These are phyloP conservation scores for Azorinus chamasolen DNA, from an alignment of 2,888 invertebrate genomes.

Conservation along the genomic window DNA sequence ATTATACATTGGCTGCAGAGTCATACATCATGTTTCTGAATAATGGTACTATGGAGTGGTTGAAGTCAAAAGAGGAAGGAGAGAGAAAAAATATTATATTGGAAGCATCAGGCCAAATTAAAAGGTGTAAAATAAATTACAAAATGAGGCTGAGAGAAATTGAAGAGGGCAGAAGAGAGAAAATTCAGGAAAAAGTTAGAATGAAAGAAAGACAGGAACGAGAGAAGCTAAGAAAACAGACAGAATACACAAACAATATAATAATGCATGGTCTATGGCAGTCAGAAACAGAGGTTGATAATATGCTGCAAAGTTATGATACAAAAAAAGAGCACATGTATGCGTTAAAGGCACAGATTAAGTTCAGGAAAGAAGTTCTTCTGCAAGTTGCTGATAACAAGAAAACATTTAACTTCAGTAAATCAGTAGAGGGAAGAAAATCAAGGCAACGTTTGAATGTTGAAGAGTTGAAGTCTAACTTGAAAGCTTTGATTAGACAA, in stretches of 20 bases:
- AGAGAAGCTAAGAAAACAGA: conserved; percentile 30
- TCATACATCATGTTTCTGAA: conserved; percentile 52
- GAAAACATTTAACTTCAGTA: conserved; percentile 8
- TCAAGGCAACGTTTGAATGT: conserved; percentile 7
- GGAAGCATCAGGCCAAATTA: conserved; percentile 33
- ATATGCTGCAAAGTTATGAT: conserved; percentile 36
- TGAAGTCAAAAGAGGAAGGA: conserved; percentile 20
- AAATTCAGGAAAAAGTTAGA: conserved; percentile 27
- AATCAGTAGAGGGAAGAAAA: conserved; percentile 22
- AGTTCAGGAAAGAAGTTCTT: conserved; percentile 39
- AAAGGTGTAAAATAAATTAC: conserved; percentile 30
- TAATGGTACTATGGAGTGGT: conserved; percentile 42
- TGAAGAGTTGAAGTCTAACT: conserved; percentile 22
- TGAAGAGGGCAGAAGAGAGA: conserved; percentile 20
- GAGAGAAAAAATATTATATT: conserved; percentile 28
- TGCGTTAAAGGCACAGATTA: conserved; percentile 42
- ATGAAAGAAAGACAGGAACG: conserved; percentile 25
- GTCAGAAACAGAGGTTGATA: conserved; percentile 29
- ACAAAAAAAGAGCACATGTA: conserved; percentile 24
- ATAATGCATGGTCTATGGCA: conserved; percentile 43
- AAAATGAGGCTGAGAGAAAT: conserved; percentile 31
- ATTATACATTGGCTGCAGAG: conserved; percentile 43
- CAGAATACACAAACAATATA: conserved; percentile 30
- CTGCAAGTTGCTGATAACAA: conserved; percentile 28
- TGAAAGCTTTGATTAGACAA: conserved; percentile 30